A percentile compares a stretch with the other conserved stretches of the same genome.
phyloP scores from a whole-genome alignment of 2,888 invertebrate species.

The Cotesia congregata region DNA sequence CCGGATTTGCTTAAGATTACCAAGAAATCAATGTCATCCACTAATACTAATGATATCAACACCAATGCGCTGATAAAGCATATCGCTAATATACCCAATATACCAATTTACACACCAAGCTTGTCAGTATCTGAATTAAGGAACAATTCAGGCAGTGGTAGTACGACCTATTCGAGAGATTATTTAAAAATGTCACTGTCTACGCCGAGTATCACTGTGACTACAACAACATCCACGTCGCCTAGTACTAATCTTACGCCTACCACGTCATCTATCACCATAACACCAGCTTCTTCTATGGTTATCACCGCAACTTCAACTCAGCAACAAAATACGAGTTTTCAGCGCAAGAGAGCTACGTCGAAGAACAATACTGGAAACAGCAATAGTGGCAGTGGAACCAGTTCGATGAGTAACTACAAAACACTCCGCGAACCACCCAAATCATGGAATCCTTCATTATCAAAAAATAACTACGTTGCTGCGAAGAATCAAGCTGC shows the following conservation, averaged over 20 bases:
- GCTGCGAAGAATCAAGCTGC: constrained; percentile 64
- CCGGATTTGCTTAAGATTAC: constrained; percentile 66
- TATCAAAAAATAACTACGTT: constrained; percentile 71
- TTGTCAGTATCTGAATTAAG: constrained; percentile 30
- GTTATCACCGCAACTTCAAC: neutral
- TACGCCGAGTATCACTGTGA: neutral
- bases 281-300: neutral
- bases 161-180: constrained; percentile 26
- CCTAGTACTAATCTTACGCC: neutral
- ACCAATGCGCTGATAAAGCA: constrained; percentile 50
- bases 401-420: constrained; percentile 61
- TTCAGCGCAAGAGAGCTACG: neutral
- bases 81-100: constrained; percentile 64
- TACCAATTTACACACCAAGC: constrained; percentile 63
- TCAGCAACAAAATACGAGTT: neutral
- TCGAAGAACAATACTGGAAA: neutral
- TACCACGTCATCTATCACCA: neutral
- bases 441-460: constrained; percentile 76
- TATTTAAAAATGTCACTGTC: constrained; percentile 47
- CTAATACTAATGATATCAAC: constrained; percentile 38
- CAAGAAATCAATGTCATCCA: constrained; percentile 54
- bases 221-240: neutral
- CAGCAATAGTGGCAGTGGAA: neutral
- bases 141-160: constrained; percentile 29
- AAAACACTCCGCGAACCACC: constrained; percentile 75